Evolutionary conservation across 2,113 vertebrate species (phyloP), one percentile per base, ranked within the genome.

Genomic region (Ariopsis seemanni): DNA sequence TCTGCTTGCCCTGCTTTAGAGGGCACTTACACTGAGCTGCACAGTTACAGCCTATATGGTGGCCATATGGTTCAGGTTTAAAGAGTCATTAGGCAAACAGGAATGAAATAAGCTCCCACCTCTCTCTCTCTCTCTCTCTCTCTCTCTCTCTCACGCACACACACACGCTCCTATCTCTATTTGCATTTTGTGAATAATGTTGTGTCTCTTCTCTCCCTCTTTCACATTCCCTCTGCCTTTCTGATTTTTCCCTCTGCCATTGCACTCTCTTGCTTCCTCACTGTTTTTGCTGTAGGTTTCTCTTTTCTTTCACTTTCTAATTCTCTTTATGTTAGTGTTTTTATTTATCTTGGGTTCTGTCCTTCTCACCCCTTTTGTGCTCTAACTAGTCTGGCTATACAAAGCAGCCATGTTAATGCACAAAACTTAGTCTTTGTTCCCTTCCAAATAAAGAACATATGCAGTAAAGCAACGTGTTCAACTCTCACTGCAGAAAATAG

Each of bases 61-160:
- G 94, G 92, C 92, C 94, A 95, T 93, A 95, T 93, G 92, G 93
- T 95, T 95, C 94, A 95, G 93, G 96, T 95, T 93, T 95, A 95
- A 95, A 92, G 92, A 91, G 90, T 91, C 89, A 62, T 69, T 55
- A 55, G 15, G 10, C 25, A 67, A 83, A 30, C 63, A 52, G 62
- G 12, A 52, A 67, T 83, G 2, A 27, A 65, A 50, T 42, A 82
- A 57, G 25, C 75, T 14, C 18, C 34, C 17, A 91, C 89, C 15
- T 3, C 34, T 3, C 34, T 42, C 2, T 42, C 3, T 42, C 42
- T 4, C 42, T 42, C 42, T 42, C 42, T 42, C 42, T 42, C 42
- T 4, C 42, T 4, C 42, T 42, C 34, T 42, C 34, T 42, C 34
- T 2, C 34, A 42, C 34, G 2, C 72, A 50, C 72, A 42, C 30